Conservation (phyloP, 2,888 invertebrate species). For the Tetheella fluctuosa region DNA sequence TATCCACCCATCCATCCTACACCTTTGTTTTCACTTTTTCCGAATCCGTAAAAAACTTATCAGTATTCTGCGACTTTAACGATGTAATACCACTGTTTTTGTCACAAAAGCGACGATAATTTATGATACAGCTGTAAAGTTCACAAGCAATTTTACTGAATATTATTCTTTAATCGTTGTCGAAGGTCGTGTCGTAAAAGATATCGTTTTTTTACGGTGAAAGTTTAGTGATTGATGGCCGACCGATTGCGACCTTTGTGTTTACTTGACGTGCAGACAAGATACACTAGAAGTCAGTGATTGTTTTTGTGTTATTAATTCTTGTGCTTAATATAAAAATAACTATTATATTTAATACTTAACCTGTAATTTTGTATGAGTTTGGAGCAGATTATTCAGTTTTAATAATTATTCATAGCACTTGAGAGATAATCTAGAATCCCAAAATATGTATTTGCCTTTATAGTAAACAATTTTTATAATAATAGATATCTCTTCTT, state of each 20-base stretch:
- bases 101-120: conserved; percentile 24
- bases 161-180: conserved; percentile 13
- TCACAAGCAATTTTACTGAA: conserved; percentile 31
- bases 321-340: neutral
- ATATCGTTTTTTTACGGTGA: conserved; percentile 36
- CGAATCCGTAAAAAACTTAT: conserved; percentile 8
- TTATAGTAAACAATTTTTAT: no score
- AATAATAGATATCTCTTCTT: no score
- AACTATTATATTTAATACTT: no score
- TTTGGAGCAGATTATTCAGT: no score
- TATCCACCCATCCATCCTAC: neutral
- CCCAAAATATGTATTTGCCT: no score
- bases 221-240: conserved; percentile 39
- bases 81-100: conserved; percentile 9
- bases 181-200: conserved; percentile 32
- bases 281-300: conserved; percentile 15
- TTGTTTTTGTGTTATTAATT: conserved; percentile 20
- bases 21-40: conserved; percentile 1
- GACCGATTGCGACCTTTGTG: conserved; percentile 19
- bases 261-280: conserved; percentile 7
- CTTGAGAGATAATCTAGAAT: no score
- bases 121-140: conserved; percentile 40
- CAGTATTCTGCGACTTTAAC: conserved; percentile 3
- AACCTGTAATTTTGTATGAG: no score
- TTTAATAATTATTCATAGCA: no score